Conservation (phyloP, 2,888 invertebrate species). For the Nomada lathburiana region DNA sequence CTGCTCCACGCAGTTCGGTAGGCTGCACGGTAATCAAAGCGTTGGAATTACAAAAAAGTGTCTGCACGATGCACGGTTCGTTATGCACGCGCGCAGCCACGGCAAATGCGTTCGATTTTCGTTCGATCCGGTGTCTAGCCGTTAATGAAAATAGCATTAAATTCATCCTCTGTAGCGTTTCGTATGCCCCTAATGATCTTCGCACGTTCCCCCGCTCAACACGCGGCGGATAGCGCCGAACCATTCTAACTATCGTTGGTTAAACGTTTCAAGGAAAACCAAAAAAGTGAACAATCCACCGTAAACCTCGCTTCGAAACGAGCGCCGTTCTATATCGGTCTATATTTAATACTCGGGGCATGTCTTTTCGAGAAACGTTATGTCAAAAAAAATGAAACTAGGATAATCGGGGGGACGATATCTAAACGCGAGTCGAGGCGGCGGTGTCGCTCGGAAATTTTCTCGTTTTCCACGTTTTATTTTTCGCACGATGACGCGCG, state of each 20-base stretch:
- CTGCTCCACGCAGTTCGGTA: slow-evolving; percentile 18
- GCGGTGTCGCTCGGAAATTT: slow-evolving; percentile 26
- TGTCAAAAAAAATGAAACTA: neutral
- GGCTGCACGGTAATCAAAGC: slow-evolving; percentile 60
- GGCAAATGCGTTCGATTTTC: slow-evolving; percentile 49
- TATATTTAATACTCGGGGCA: neutral
- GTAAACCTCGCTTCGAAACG: too few species aligned
- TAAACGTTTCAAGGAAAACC: too few species aligned
- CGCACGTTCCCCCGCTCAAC: too few species aligned
- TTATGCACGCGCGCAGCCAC: slow-evolving; percentile 63
- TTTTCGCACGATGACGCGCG: slow-evolving; percentile 41
- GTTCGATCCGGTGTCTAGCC: slow-evolving; percentile 35
- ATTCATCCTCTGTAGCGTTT: slow-evolving; percentile 5
- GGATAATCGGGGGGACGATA: neutral
- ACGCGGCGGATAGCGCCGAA: too few species aligned
- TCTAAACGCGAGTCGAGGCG: neutral
- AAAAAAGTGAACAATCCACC: too few species aligned
- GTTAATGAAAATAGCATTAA: slow-evolving; percentile 22
- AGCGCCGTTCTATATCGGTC: too few species aligned
- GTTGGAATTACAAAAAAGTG: slow-evolving; percentile 52
- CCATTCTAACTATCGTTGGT: too few species aligned
- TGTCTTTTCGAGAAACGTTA: neutral
- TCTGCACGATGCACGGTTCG: slow-evolving; percentile 54
- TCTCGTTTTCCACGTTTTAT: slow-evolving; percentile 26
- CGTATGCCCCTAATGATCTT: neutral